Base-by-base conservation (phyloP, 1,140 invertebrate species). In the Leptoteleia sp. region DNA sequence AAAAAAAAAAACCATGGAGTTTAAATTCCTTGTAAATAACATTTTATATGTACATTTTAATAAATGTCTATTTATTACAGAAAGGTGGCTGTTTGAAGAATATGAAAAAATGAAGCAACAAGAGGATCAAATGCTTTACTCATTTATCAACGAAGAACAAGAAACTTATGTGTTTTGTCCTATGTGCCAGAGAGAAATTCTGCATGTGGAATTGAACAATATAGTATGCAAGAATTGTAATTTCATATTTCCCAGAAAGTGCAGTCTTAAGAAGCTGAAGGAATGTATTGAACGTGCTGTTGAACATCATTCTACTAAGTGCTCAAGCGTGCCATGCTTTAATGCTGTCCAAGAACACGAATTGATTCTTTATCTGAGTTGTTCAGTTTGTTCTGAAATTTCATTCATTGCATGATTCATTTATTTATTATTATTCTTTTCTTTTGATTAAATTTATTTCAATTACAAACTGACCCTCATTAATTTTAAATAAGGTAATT, bases 71-170 rank as follows among this genome's bases (percentile, higher is more conserved):
- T 81, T 62, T 27, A 57, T 76, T 81, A 5, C 35, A 89, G 88
- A 89, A 81, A 59, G 85, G 72, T 89, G 87, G 88, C 84, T 90
- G 22, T 16, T 88, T 2, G 25, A 81, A 61, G 88, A 90, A 61
- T 90, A 89, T 50, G 84, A 89, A 15, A 84, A 43, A 62, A 57
- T 87, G 15, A 37, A 82, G 5, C 64, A 80, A 13, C 76, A 84
- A 4, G 87, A 90, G 52, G 75, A 84, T 4, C 57, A 85, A 42
- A 71, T 83, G 17, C 42, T 82, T 6, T 48, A 77, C 7, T 42
- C 38, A 0, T 71, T 52, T 15, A 61, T 72, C 7, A 81, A 87
- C 25, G 42, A 78, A 9, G 65, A 79, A 7, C 11, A 40, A 3
- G 12, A 62, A 4, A 50, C 70, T 19, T 40, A 81, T 45, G 75